Conservation (phyloP, 37 sponge, comb jelly and placozoan species). For the Crambe crambe region DNA sequence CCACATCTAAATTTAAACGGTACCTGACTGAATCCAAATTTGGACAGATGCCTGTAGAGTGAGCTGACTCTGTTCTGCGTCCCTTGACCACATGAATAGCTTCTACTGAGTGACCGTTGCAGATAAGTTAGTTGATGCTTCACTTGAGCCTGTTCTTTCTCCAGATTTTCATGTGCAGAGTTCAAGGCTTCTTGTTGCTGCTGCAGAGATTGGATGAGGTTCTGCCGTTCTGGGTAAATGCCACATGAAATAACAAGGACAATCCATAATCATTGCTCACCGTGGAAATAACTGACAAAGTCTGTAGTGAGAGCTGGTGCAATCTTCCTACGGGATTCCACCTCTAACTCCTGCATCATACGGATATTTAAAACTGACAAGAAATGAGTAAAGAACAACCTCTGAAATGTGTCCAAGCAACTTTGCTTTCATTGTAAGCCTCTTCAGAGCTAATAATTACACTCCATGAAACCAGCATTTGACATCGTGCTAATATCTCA, state of each 20-base stretch:
- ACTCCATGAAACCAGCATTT: neutral
- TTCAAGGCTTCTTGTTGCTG: conserved; percentile 8
- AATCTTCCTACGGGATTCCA: conserved; percentile 30
- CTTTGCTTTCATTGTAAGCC: conserved; percentile 50
- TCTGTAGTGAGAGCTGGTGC: conserved; percentile 57
- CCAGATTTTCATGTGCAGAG: conserved; percentile 7
- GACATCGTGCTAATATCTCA: neutral
- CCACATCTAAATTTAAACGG: neutral
- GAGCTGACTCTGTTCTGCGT: neutral
- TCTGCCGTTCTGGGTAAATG: conserved; percentile 17
- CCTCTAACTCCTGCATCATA: neutral
- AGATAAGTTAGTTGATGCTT: conserved; percentile 17
- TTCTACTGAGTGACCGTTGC: conserved; percentile 6
- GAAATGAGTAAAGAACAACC: neutral
- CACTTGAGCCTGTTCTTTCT: conserved; percentile 12
- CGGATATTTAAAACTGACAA: neutral
- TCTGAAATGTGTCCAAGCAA: conserved; percentile 33
- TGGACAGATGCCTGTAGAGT: conserved; percentile 14
- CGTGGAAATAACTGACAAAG: conserved; percentile 76
- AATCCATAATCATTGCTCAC: conserved; percentile 21
- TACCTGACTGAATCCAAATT: conserved; percentile 12
- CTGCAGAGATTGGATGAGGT: conserved; percentile 1
- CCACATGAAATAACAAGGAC: neutral
- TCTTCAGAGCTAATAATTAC: conserved; percentile 18
- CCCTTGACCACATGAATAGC: neutral